A percentile compares a stretch with the other conserved stretches of the same genome.
Evolutionary conservation across 2,113 vertebrate genomes (phyloP).

Genomic region (Toxostoma redivivum): DNA sequence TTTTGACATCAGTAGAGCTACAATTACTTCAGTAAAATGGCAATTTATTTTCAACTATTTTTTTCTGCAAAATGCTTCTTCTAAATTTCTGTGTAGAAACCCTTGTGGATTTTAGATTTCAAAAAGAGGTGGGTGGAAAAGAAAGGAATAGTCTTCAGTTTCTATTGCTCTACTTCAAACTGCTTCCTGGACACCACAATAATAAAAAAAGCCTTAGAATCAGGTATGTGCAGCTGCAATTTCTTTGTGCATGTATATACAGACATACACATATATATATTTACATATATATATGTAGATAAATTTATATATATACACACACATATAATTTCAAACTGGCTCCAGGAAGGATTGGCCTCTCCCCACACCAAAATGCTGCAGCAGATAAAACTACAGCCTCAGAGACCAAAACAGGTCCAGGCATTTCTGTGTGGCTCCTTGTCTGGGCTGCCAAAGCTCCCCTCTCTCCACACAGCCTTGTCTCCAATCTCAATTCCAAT

Average conservation of each 20-base stretch:
- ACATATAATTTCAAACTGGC: not conserved
- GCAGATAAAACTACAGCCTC: not conserved
- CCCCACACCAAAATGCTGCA: not conserved
- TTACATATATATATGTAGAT: no score
- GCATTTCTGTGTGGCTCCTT: not conserved
- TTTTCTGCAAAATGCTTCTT: not conserved
- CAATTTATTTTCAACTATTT: not conserved
- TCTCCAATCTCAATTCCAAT: not conserved
- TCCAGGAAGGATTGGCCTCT: not conserved
- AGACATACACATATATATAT: no score
- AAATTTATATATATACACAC: no score
- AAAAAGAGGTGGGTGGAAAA: not conserved
- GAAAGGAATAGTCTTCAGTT: not conserved
- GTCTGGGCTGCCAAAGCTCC: not conserved
- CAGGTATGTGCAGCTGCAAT: not conserved
- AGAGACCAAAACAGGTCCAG: not conserved
- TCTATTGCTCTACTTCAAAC: not conserved
- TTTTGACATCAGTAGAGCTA: not conserved
- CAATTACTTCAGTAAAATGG: not conserved
- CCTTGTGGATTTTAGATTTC: not conserved
- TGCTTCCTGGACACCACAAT: not conserved
- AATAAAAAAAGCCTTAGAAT: not conserved
- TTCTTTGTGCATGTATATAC: fast-evolving
- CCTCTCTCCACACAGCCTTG: not conserved
- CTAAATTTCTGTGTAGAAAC: not conserved